These are phyloP conservation scores for Aeoliscus strigatus DNA, from an alignment of 2,797 vertebrate species.

Conservation along the genomic window DNA sequence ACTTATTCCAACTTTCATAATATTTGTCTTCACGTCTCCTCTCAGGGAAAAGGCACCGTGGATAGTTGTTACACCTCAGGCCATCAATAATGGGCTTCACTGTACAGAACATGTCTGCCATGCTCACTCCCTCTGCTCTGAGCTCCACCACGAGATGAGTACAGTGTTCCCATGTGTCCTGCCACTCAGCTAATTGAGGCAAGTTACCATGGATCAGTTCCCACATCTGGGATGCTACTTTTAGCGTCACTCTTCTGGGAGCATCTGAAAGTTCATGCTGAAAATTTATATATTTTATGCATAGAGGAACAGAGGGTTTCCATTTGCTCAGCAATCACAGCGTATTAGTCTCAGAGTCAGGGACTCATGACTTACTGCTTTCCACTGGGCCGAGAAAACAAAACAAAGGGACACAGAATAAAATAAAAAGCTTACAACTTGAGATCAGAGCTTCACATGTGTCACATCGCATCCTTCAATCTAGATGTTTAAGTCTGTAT, in stretches of 20 bases:
- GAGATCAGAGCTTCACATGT: no score
- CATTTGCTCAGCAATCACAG: neutral
- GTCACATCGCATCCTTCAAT: no score
- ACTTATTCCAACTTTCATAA: conserved; percentile 57
- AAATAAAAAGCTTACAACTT: no score
- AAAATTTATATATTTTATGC: conserved; percentile 31
- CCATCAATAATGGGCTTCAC: conserved; percentile 33
- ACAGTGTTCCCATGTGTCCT: conserved; percentile 49
- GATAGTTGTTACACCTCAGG: conserved; percentile 49
- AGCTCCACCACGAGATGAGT: conserved; percentile 34
- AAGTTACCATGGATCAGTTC: conserved; percentile 59
- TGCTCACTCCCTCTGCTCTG: conserved; percentile 17
- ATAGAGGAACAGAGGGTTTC: conserved; percentile 1
- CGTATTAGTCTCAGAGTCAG: neutral
- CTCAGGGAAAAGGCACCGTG: conserved; percentile 49
- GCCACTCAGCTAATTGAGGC: conserved; percentile 59
- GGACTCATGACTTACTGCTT: no score
- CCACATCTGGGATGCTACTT: conserved; percentile 55
- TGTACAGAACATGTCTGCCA: conserved; percentile 21
- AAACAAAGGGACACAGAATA: no score
- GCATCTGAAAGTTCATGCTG: conserved; percentile 6
- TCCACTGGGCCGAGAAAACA: no score
- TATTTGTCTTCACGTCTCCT: conserved; percentile 57
- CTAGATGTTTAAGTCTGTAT: no score
- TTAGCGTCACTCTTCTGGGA: conserved; percentile 53